Conservation (phyloP, 1,140 invertebrate genomes). For the Formica selysi region DNA sequence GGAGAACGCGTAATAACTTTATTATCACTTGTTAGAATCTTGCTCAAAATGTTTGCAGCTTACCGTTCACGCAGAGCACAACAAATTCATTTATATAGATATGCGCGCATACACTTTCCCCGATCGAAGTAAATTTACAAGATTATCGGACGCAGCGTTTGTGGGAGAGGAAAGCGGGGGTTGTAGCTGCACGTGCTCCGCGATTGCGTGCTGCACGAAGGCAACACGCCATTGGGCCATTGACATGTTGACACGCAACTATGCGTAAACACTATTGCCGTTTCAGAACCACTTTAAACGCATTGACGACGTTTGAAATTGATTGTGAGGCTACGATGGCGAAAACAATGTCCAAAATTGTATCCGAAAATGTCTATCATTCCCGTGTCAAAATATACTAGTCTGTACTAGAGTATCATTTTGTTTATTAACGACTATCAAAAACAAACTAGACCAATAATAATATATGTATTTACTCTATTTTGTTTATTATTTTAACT, state of each 20-base stretch:
- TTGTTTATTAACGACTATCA: neutral
- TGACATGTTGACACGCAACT: conserved; percentile 59
- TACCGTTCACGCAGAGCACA: neutral
- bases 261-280: conserved; percentile 53
- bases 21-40: conserved; percentile 23
- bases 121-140: conserved; percentile 49
- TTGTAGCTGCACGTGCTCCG: conserved; percentile 59
- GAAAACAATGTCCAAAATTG: neutral
- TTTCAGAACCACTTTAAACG: conserved; percentile 35
- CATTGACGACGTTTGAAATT: conserved; percentile 1
- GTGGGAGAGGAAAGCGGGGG: neutral
- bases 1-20: neutral
- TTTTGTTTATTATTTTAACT: conserved; percentile 13
- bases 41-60: conserved; percentile 1
- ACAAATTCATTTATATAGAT: conserved; percentile 35
- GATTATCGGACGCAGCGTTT: conserved; percentile 36
- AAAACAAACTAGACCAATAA: neutral
- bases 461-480: no score
- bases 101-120: conserved; percentile 20
- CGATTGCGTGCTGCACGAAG: conserved; percentile 61
- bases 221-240: conserved; percentile 54
- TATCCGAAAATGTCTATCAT: neutral
- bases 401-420: neutral
- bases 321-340: neutral
- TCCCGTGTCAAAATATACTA: neutral